A percentile compares a stretch with the other conserved stretches of the same genome.
phyloP scores from a whole-genome alignment of 1,140 invertebrate genomes.

The Tachypleus tridentatus region DNA sequence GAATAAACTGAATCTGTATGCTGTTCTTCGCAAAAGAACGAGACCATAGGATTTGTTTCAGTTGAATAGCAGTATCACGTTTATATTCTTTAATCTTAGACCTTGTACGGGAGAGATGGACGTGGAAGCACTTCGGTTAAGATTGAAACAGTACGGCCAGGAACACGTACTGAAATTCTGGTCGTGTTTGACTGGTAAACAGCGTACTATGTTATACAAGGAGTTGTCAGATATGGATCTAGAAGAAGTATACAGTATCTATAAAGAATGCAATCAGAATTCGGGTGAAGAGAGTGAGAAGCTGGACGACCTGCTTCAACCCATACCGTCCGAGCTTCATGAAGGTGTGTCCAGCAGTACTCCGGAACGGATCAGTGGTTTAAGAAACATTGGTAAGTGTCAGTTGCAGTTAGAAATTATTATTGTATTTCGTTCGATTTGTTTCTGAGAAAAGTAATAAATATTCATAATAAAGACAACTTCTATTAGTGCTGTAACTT shows the following conservation, averaged over 20 bases:
- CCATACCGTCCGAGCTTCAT: slow-evolving; percentile 60
- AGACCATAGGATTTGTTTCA: too few relatives aligned
- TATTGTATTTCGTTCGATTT: not conserved
- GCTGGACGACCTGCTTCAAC: slow-evolving; percentile 67
- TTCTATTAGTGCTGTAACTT: too few relatives aligned
- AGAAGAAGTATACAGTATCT: slow-evolving; percentile 9
- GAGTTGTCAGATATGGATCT: slow-evolving; percentile 19
- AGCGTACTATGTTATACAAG: slow-evolving; percentile 13
- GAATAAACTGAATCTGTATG: too few relatives aligned
- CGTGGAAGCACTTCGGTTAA: not conserved
- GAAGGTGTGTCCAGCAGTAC: slow-evolving; percentile 47
- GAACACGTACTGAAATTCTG: slow-evolving; percentile 76
- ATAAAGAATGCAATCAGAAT: slow-evolving; percentile 23
- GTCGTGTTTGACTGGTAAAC: slow-evolving; percentile 50
- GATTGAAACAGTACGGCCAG: slow-evolving; percentile 44
- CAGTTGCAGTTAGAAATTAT: not conserved
- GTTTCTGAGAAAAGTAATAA: too few relatives aligned
- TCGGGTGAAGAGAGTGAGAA: slow-evolving; percentile 27
- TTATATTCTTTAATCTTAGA: too few relatives aligned
- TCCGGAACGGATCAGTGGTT: slow-evolving; percentile 30
- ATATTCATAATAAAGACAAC: too few relatives aligned
- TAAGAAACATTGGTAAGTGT: slow-evolving; percentile 30
- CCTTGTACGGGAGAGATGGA: not conserved
- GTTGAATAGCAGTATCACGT: too few relatives aligned
- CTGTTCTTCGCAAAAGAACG: too few relatives aligned